Base-by-base conservation (phyloP, 1,140 invertebrate species). In the Meloidogyne floridensis region DNA sequence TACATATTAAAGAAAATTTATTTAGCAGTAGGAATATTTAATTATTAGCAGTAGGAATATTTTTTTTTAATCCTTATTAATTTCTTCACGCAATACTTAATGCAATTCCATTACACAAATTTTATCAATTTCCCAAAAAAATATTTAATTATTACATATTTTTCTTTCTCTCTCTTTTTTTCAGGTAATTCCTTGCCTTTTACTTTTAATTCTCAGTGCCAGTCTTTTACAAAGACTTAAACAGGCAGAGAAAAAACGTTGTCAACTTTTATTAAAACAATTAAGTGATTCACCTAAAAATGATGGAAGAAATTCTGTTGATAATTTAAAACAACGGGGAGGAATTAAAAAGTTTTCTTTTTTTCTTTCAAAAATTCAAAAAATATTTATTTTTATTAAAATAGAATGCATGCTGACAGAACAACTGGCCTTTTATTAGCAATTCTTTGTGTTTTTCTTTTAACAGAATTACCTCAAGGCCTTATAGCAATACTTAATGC, bases 401-500 rank as follows among this genome's bases (percentile, higher is more conserved):
- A 3, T 20, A 81, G 75, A 18, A 81, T 85, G 15, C 85, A 84
- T 65, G 65, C 87, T 20, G 87, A 88, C 74, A 80, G 88, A 69
- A 88, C 87, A 7, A 88, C 87, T 10, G 80, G 80, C 9, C 87
- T 88, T 82, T 80, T 88, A 53, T 73, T 88, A 8, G 81, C 83
- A 18, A 88, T 88, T 80, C 65, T 88, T 32, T 71, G 80, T 15
- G 87, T 88, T 11, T 88, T 88, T 71, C 74, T 88, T 7, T 71
- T 88, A 13, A 88, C 87, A 13, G 87, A 88, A 81, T 81, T 88
- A 15, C 87, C 87, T 15, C 87, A 88, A 71, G 88, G 88, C 13
- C 70, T 88, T 11, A 81, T 88, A 20, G 83, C 87, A 13, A 87
- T 88, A 56, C 65, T 88, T n/a, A 85, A 80, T 72, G 88, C 86